Evolutionary conservation across 2,797 vertebrate species (phyloP).

Genomic region (Uromys caudimaculatus): DNA sequence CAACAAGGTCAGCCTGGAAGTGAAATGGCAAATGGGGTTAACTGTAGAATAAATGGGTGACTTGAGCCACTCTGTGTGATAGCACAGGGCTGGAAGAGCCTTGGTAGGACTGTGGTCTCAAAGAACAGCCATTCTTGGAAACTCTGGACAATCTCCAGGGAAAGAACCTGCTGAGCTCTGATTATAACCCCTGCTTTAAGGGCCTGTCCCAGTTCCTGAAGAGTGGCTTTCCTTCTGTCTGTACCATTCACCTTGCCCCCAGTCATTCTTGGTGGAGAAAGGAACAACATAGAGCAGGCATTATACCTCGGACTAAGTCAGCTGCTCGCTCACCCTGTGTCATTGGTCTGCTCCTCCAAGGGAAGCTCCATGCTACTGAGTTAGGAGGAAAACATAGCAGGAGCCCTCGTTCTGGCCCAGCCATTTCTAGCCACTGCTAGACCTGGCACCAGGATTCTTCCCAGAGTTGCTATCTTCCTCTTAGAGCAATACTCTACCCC

Average conservation of each 20-base stretch:
- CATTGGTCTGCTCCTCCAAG: slow-evolving; percentile 79
- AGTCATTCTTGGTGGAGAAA: slow-evolving; percentile 58
- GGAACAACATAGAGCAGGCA: slow-evolving; percentile 55
- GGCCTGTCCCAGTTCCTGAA: slow-evolving; percentile 53
- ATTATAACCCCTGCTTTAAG: not conserved
- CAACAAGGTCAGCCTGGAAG: slow-evolving; percentile 69
- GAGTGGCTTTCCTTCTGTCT: slow-evolving; percentile 53
- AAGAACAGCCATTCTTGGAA: not conserved
- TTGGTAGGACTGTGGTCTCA: not conserved
- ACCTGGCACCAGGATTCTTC: not conserved
- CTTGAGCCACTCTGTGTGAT: slow-evolving; percentile 56
- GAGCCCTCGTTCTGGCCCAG: slow-evolving; percentile 62
- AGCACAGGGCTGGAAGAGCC: fast-evolving
- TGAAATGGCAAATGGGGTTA: slow-evolving; percentile 83
- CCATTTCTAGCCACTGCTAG: slow-evolving; percentile 61
- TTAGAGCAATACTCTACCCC: not conserved
- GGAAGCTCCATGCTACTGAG: slow-evolving; percentile 75
- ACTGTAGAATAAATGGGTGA: slow-evolving; percentile 74
- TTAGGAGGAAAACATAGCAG: slow-evolving; percentile 78
- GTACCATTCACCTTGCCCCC: slow-evolving; percentile 29
- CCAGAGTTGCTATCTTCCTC: not conserved
- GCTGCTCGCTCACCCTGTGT: slow-evolving; percentile 75
- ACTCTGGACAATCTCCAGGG: not conserved
- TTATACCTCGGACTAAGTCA: slow-evolving; percentile 80
- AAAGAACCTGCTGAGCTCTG: not conserved